Conservation (phyloP, 2,113 vertebrate species). For the Lanius collurio region DNA sequence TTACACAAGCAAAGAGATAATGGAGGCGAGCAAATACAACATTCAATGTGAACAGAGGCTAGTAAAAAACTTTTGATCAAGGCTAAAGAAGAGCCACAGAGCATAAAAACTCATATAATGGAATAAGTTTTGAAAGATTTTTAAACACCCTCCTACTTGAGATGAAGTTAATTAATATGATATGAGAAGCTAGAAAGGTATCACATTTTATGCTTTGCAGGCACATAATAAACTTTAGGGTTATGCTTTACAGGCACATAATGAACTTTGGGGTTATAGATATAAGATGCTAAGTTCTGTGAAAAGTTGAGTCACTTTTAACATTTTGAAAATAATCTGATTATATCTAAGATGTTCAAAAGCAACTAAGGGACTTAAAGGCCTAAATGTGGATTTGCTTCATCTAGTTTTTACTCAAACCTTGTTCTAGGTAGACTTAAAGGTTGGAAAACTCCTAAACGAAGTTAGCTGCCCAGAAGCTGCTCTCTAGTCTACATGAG, state of each 20-base stretch:
- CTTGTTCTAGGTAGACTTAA: neutral
- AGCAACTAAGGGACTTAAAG: neutral
- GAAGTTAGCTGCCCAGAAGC: neutral
- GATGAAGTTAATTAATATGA: neutral
- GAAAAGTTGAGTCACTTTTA: neutral
- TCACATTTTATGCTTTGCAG: neutral
- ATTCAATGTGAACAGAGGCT: neutral
- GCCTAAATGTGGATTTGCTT: neutral
- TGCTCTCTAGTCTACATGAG: neutral
- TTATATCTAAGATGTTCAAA: neutral
- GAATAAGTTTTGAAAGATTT: neutral
- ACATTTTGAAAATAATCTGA: neutral
- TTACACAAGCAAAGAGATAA: constrained; percentile 28
- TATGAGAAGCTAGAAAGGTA: neutral
- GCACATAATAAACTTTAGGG: neutral
- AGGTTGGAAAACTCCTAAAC: neutral
- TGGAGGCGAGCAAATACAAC: constrained; percentile 6
- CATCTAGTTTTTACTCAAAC: neutral
- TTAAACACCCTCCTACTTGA: neutral
- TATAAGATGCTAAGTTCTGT: neutral
- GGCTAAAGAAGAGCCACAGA: neutral
- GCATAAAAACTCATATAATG: neutral
- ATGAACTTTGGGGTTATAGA: neutral
- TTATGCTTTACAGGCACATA: neutral
- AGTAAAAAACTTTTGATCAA: neutral